phyloP scores from a whole-genome alignment of 2,888 invertebrate genomes.

The Drosophila gaucha region DNA sequence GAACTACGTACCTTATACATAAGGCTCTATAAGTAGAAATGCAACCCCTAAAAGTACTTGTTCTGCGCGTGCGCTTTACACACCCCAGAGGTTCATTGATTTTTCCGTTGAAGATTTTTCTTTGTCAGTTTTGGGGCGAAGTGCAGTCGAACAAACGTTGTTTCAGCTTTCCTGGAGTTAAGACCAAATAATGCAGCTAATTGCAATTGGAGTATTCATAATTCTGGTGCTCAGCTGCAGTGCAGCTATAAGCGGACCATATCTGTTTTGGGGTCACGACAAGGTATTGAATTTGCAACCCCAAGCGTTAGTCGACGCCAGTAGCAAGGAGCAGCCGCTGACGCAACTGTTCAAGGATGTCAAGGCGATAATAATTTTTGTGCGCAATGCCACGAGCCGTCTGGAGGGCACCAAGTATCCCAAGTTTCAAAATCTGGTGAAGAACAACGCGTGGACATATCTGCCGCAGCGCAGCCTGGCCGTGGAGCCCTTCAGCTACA shows the following conservation, averaged over 20 bases:
- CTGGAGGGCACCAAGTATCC: constrained; percentile 86
- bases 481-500: constrained; percentile 87
- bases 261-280: constrained; percentile 87
- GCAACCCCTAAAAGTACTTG: constrained; percentile 27
- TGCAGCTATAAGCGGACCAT: constrained; percentile 87
- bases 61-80: constrained; percentile 32
- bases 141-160: constrained; percentile 19
- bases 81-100: constrained; percentile 28
- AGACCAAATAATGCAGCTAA: constrained; percentile 64
- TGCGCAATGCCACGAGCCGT: constrained; percentile 86
- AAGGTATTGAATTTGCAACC: constrained; percentile 85
- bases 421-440: constrained; percentile 86
- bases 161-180: constrained; percentile 4
- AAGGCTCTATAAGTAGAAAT: constrained; percentile 8
- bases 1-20: not conserved
- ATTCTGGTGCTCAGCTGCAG: constrained; percentile 68
- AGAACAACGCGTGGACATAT: constrained; percentile 85
- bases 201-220: constrained; percentile 63
- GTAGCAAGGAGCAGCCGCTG: constrained; percentile 85
- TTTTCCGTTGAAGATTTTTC: constrained; percentile 38
- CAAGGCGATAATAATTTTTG: constrained; percentile 87
- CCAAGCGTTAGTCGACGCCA: constrained; percentile 86
- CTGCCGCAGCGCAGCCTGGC: constrained; percentile 87
- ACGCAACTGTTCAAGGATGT: constrained; percentile 87
- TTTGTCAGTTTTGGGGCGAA: constrained; percentile 22